Evolutionary conservation across 2,797 vertebrate species (phyloP), one percentile per base, ranked within the genome.

Genomic region (Rhabdophis nuchalis): DNA sequence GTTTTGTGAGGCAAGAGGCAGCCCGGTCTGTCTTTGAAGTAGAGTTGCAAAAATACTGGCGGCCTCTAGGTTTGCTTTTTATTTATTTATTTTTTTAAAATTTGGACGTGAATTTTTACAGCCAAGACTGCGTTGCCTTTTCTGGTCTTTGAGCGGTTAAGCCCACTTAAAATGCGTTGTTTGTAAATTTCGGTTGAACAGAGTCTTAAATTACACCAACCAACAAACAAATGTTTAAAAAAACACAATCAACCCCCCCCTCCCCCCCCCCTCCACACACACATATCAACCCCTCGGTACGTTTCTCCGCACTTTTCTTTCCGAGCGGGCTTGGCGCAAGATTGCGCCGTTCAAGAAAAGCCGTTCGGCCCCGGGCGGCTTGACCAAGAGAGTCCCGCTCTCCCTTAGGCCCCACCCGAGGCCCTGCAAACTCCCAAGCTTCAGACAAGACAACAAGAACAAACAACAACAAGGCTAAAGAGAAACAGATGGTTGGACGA

Each of bases 401-500:
- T 60, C 23, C 23, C 32, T 25, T 52, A 12, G n/a, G 14, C 56
- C 72, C 16, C 29, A 8, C 1, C 53, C 11, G 10, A 41, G 23
- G 3, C 91, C 9, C 91, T 36, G 56, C 12, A 52, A 61, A 7
- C 27, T 50, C 32, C 13, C 13, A 53, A 20, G 29, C 91, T 77
- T 92, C 92, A 96, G 96, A 96, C 95, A 96, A 96, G 96, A 96
- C 96, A 96, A 95, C 95, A 52, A 58, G 92, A 13, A 53, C 89
- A 87, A 96, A 94, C 95, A 94, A 94, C 95, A 95, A 95, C 94
- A 60, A 72, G n/a, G 61, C 14, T 92, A 91, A 96, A 93, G 94
- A 94, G 93, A 95, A 95, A 94, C 96, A 96, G 95, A 96, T 96
- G 96, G 95, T 94, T 96, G 93, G 96, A 96, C 96, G 95, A 4